Evolutionary conservation across 2,113 vertebrate genomes (phyloP).

Genomic region (Phasianus colchicus): DNA sequence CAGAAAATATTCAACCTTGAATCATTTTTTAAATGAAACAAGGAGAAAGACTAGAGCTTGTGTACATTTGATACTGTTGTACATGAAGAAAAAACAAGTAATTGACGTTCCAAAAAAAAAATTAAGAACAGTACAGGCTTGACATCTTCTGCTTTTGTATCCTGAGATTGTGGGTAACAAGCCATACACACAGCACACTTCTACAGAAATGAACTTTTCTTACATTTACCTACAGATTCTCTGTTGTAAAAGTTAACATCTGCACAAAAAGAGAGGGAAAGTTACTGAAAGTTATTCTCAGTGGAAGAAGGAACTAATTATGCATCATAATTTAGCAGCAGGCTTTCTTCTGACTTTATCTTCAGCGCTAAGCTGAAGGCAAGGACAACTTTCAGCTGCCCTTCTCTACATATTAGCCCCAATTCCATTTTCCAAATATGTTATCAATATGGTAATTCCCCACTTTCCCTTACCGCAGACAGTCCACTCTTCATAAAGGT

Average conservation of each 20-base stretch:
- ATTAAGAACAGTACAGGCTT: not conserved
- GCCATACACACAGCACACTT: rapidly evolving
- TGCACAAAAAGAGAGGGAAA: not conserved
- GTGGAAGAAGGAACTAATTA: conserved; percentile 50
- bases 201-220: not conserved
- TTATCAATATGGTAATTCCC: conserved; percentile 88
- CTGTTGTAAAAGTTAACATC: not conserved
- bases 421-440: conserved; percentile 80
- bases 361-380: conserved; percentile 60
- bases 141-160: not conserved
- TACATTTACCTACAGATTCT: not conserved
- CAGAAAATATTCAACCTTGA: not conserved
- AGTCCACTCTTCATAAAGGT: conserved; percentile 78
- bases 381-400: conserved; percentile 77
- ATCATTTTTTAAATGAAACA: not conserved
- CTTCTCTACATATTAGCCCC: conserved; percentile 79
- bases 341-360: conserved; percentile 27
- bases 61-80: not conserved
- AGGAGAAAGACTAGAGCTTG: not conserved
- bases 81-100: not conserved
- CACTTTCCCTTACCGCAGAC: conserved; percentile 75
- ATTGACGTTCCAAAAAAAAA: not conserved
- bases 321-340: conserved; percentile 15
- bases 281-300: conserved; percentile 10
- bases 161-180: not conserved